Evolutionary conservation across 2,113 vertebrate species (phyloP).

Genomic region (Serinus canaria): DNA sequence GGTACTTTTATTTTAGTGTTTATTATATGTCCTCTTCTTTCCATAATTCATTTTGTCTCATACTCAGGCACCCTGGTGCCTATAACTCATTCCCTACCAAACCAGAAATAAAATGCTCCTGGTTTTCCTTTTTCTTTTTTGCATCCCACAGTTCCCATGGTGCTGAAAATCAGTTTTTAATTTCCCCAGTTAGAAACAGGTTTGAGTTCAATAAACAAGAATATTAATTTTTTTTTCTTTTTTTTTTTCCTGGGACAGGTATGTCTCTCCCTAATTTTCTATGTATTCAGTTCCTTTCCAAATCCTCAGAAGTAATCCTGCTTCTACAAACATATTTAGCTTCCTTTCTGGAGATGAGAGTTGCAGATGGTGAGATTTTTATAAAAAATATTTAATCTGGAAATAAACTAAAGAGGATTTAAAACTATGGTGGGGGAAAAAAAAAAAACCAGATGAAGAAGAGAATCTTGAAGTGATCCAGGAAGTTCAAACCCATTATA

Average conservation of each 20-base stretch:
- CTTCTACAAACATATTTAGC: slow-evolving; percentile 23
- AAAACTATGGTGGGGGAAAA: background rate
- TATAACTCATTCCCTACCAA: background rate
- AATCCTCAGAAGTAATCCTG: slow-evolving; percentile 14
- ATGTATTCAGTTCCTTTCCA: background rate
- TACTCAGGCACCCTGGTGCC: background rate
- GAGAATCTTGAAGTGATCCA: background rate
- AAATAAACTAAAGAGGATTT: slow-evolving; percentile 52
- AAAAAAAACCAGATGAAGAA: slow-evolving; percentile 21
- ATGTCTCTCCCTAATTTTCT: background rate
- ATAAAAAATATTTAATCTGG: slow-evolving; percentile 50
- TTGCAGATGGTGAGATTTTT: slow-evolving; percentile 48
- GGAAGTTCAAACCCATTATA: background rate
- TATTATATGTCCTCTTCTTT: background rate
- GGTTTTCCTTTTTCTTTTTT: background rate
- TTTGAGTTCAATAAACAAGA: background rate
- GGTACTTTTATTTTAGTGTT: background rate
- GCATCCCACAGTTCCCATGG: background rate
- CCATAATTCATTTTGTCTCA: background rate
- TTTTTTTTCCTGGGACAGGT: background rate
- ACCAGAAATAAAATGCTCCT: background rate
- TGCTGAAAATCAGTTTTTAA: slow-evolving; percentile 26
- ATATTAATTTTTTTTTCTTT: background rate
- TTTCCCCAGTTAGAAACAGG: background rate
- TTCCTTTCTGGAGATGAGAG: slow-evolving; percentile 8